phyloP scores from a whole-genome alignment of 2,113 vertebrate genomes.

The Cygnus buccinator region DNA sequence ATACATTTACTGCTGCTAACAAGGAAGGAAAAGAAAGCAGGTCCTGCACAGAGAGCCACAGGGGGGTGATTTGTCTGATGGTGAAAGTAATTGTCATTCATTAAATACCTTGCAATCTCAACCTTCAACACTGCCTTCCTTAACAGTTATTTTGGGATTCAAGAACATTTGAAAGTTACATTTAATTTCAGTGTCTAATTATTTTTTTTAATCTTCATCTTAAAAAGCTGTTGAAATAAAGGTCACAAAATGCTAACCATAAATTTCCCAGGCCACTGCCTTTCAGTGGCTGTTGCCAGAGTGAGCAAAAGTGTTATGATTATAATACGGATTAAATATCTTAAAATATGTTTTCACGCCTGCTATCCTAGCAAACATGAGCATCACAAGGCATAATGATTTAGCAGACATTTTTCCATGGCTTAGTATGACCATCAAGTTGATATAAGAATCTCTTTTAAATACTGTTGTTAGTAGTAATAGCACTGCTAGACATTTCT shows the following conservation, averaged over 20 bases:
- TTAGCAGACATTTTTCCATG: neutral
- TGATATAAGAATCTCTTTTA: neutral
- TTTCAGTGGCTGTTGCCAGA: slow-evolving; percentile 10
- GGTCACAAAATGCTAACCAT: slow-evolving; percentile 32
- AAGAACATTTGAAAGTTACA: slow-evolving; percentile 39
- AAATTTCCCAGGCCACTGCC: slow-evolving; percentile 20
- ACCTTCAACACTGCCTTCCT: slow-evolving; percentile 10
- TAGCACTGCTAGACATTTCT: neutral
- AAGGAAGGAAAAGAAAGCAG: neutral
- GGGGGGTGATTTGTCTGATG: slow-evolving; percentile 10
- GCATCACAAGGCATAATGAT: neutral
- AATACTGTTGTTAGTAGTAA: neutral
- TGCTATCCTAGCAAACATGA: neutral
- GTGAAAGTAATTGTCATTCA: slow-evolving; percentile 26
- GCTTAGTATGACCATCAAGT: neutral
- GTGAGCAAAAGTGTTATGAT: neutral
- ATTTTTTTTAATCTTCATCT: slow-evolving; percentile 39
- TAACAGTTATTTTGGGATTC: slow-evolving; percentile 35
- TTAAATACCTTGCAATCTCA: slow-evolving; percentile 32
- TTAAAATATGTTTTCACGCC: neutral
- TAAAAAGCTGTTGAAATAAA: slow-evolving; percentile 27
- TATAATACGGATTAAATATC: neutral
- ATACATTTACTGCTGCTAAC: neutral
- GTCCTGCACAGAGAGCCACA: neutral
- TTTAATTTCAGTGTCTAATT: slow-evolving; percentile 44